Conservation (phyloP, 2,888 invertebrate species). For the Meganola albula region DNA sequence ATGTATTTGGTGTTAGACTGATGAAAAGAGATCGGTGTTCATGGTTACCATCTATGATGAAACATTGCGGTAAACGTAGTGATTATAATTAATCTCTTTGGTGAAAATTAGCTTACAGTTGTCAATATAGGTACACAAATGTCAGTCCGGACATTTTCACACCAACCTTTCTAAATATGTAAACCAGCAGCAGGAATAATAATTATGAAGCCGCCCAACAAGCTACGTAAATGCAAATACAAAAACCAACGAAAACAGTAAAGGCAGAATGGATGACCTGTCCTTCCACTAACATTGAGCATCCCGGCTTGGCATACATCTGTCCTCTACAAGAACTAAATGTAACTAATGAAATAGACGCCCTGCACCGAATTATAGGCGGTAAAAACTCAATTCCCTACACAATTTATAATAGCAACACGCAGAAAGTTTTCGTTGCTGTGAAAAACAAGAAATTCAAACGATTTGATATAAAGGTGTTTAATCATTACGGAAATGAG, state of each 20-base stretch:
- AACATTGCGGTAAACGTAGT: too few relatives aligned
- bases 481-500: constrained; percentile 54
- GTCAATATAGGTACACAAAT: too few relatives aligned
- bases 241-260: constrained; percentile 8
- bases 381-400: constrained; percentile 31
- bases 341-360: constrained; percentile 37
- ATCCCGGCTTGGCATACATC: constrained; percentile 49
- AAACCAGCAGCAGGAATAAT: too few relatives aligned
- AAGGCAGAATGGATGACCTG: constrained; percentile 50
- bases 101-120: too few relatives aligned
- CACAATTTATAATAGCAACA: constrained; percentile 47
- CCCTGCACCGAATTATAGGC: constrained; percentile 42
- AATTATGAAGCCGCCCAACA: constrained; percentile 16
- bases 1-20: too few relatives aligned
- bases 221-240: constrained; percentile 29
- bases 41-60: too few relatives aligned
- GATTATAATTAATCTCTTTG: too few relatives aligned
- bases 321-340: constrained; percentile 39
- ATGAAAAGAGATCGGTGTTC: too few relatives aligned
- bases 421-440: constrained; percentile 53
- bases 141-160: too few relatives aligned
- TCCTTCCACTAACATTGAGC: constrained; percentile 32
- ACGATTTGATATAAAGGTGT: constrained; percentile 41
- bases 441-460: constrained; percentile 28
- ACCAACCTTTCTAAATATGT: too few relatives aligned